These are phyloP conservation scores for Upupa epops DNA, from an alignment of 2,113 vertebrate genomes.

Conservation along the genomic window DNA sequence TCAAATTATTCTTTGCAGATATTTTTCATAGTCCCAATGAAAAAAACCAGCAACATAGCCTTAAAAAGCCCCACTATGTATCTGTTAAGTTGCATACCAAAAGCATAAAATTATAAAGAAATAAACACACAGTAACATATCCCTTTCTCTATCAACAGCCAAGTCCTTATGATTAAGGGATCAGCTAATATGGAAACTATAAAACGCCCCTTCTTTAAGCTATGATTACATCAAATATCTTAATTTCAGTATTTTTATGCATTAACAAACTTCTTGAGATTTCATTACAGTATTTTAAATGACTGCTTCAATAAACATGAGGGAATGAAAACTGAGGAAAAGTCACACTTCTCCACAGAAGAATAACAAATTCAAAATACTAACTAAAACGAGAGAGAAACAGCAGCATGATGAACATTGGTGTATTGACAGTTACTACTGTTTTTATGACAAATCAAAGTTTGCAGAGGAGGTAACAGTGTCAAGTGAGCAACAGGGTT, in stretches of 20 bases:
- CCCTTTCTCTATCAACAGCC: background rate
- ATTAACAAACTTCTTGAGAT: background rate
- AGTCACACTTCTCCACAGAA: background rate
- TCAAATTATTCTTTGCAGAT: background rate
- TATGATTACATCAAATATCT: background rate
- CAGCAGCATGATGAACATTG: background rate
- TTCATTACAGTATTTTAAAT: background rate
- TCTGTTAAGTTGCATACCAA: background rate
- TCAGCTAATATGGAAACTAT: background rate
- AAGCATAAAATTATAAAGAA: background rate
- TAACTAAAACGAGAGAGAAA: background rate
- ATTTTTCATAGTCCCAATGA: background rate
- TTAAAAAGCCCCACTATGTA: background rate
- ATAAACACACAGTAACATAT: fast-evolving
- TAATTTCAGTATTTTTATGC: background rate
- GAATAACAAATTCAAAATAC: background rate
- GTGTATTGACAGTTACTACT: background rate
- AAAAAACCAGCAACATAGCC: background rate
- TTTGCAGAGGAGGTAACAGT: background rate
- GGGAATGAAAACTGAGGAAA: background rate
- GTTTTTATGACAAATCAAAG: background rate
- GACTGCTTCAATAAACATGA: background rate
- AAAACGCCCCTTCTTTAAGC: background rate
- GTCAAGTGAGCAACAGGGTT: background rate
- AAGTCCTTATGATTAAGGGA: background rate